phyloP scores from a whole-genome alignment of 1,140 invertebrate genomes.

The Myzus persicae region DNA sequence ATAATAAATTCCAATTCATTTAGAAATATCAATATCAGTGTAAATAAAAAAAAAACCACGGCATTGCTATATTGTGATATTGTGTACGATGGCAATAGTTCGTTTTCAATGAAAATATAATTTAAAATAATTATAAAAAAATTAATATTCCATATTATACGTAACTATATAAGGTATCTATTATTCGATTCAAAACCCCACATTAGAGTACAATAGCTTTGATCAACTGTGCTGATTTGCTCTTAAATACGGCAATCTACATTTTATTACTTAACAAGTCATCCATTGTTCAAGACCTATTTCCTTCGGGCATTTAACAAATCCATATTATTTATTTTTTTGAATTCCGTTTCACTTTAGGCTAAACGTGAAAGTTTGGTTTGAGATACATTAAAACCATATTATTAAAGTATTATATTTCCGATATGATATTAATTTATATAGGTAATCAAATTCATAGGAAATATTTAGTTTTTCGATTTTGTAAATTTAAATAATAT shows the following conservation, averaged over 20 bases:
- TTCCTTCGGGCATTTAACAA: slow-evolving; percentile 41
- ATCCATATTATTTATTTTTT: slow-evolving; percentile 19
- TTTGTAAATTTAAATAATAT: neutral
- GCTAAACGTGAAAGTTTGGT: slow-evolving; percentile 14
- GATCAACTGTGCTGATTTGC: slow-evolving; percentile 24
- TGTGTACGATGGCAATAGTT: neutral
- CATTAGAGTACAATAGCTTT: slow-evolving; percentile 19
- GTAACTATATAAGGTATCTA: neutral
- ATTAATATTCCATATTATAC: slow-evolving; percentile 13
- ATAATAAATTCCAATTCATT: neutral
- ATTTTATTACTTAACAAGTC: slow-evolving; percentile 47
- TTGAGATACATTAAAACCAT: neutral
- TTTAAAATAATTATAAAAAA: neutral
- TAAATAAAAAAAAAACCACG: neutral
- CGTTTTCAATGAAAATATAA: slow-evolving; percentile 21
- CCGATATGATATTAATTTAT: slow-evolving; percentile 3
- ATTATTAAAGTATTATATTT: neutral
- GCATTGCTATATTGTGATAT: neutral
- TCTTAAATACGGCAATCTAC: slow-evolving; percentile 40
- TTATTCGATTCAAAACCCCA: slow-evolving; percentile 18
- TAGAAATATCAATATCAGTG: neutral
- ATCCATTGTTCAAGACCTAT: slow-evolving; percentile 41
- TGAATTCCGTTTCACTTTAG: neutral
- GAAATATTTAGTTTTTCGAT: neutral
- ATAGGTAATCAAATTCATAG: too few species aligned